These are phyloP conservation scores for Alcis repandata DNA, from an alignment of 2,888 invertebrate species.

Conservation along the genomic window DNA sequence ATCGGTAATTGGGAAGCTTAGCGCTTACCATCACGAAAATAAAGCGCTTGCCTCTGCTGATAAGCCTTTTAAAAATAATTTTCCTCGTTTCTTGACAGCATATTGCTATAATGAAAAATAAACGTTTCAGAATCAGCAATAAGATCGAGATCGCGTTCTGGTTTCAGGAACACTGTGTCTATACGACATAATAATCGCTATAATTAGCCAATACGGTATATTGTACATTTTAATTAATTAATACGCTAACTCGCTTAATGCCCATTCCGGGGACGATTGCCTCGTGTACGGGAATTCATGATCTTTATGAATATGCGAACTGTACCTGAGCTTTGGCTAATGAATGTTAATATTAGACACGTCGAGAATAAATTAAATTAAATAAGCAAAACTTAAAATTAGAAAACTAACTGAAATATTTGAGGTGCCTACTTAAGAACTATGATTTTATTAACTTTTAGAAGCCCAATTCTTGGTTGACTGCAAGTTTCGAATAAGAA, in stretches of 20 bases:
- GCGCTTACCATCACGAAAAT: no score
- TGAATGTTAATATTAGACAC: neutral
- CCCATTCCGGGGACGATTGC: conserved; percentile 14
- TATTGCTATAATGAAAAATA: neutral
- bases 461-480: no score
- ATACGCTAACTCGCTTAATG: conserved; percentile 22
- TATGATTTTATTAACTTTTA: no score
- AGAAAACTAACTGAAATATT: no score
- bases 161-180: neutral
- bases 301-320: conserved; percentile 2
- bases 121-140: neutral
- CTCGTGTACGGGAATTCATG: conserved; percentile 9
- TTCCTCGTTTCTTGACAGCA: neutral
- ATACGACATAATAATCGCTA: conserved; percentile 12
- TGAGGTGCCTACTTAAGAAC: no score
- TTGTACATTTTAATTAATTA: conserved; percentile 29
- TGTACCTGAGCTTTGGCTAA: neutral
- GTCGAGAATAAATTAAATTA: no score
- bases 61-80: neutral
- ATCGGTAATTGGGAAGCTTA: no score
- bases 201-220: conserved; percentile 22
- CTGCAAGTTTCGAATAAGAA: no score
- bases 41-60: no score
- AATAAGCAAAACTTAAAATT: no score
- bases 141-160: neutral